A percentile compares a stretch with the other conserved stretches of the same genome.
Evolutionary conservation across 1,140 invertebrate species (phyloP).

Genomic region (Daktulosphaira vitifoliae): DNA sequence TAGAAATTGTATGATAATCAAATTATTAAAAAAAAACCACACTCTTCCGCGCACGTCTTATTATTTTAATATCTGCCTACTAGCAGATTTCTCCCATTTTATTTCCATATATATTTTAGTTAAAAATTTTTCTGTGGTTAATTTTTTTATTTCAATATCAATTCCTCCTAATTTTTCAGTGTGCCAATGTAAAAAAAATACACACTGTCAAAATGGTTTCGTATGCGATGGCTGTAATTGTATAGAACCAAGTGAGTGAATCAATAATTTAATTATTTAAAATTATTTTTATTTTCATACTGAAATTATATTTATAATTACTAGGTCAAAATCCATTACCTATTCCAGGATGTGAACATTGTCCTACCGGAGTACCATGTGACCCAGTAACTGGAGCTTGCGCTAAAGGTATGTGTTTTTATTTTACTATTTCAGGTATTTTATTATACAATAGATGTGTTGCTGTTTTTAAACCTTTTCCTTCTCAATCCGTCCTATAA

Average conservation of each 20-base stretch:
- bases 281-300: too few relatives aligned
- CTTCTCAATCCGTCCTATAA: constrained; percentile 23
- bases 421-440: neutral
- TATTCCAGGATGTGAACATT: constrained; percentile 55
- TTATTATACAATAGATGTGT: constrained; percentile 38
- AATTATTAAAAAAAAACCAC: too few relatives aligned
- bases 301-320: neutral
- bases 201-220: constrained; percentile 51
- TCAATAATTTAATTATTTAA: too few relatives aligned
- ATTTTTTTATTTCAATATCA: too few relatives aligned
- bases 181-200: constrained; percentile 56
- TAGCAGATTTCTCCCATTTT: too few relatives aligned
- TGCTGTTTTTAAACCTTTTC: constrained; percentile 40
- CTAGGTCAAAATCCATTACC: constrained; percentile 30
- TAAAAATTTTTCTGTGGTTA: too few relatives aligned
- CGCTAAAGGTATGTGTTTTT: constrained; percentile 57
- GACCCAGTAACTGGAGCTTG: constrained; percentile 66
- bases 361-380: constrained; percentile 62
- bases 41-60: too few relatives aligned
- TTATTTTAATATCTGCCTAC: too few relatives aligned
- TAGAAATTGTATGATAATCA: too few relatives aligned
- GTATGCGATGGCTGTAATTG: constrained; percentile 61
- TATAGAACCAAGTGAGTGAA: constrained; percentile 48
- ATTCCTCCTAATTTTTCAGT: too few relatives aligned
- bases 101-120: too few relatives aligned